phyloP scores from a whole-genome alignment of 2,113 vertebrate genomes.

The Budorcas taxicolor region DNA sequence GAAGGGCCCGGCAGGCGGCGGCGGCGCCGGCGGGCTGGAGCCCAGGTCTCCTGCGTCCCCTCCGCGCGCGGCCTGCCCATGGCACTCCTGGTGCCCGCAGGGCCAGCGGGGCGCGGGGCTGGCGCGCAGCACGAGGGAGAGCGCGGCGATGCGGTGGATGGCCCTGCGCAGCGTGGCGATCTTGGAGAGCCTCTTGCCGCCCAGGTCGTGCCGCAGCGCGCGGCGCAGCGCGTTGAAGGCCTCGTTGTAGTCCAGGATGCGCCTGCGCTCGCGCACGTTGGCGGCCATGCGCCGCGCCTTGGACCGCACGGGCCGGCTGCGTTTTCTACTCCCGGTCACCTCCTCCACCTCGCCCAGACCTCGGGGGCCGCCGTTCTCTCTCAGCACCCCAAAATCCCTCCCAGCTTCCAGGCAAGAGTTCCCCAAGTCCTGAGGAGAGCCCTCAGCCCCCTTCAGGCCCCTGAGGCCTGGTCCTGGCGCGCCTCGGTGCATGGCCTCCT shows the following conservation, averaged over 20 bases:
- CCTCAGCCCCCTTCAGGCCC: constrained; percentile 74
- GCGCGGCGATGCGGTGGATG: constrained; percentile 90
- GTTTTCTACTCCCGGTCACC: constrained; percentile 78
- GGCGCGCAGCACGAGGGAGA: constrained; percentile 87
- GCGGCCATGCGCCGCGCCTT: constrained; percentile 93
- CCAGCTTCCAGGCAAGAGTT: neutral
- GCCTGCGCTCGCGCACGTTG: constrained; percentile 94
- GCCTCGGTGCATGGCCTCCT: constrained; percentile 52
- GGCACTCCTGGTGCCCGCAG: constrained; percentile 86
- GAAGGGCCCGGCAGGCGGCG: neutral
- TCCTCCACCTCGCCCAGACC: constrained; percentile 68
- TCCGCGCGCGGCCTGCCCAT: neutral
- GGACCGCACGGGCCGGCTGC: constrained; percentile 87
- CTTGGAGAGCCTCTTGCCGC: constrained; percentile 94
- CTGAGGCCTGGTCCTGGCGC: constrained; percentile 35
- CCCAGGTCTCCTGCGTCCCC: fast-evolving
- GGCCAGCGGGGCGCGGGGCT: constrained; percentile 64
- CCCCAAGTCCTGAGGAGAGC: constrained; percentile 82
- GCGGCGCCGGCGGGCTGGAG: neutral
- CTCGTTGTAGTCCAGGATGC: constrained; percentile 98
- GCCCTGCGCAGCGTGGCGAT: constrained; percentile 94
- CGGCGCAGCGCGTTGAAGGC: constrained; percentile 94
- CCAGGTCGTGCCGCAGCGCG: constrained; percentile 90
- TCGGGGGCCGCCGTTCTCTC: constrained; percentile 65
- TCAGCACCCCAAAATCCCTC: constrained; percentile 56